Percentiles rank a stretch among this genome's conserved stretches.
Conservation (phyloP, 2,797 vertebrate species). For the Melanotaenia nigrans region DNA sequence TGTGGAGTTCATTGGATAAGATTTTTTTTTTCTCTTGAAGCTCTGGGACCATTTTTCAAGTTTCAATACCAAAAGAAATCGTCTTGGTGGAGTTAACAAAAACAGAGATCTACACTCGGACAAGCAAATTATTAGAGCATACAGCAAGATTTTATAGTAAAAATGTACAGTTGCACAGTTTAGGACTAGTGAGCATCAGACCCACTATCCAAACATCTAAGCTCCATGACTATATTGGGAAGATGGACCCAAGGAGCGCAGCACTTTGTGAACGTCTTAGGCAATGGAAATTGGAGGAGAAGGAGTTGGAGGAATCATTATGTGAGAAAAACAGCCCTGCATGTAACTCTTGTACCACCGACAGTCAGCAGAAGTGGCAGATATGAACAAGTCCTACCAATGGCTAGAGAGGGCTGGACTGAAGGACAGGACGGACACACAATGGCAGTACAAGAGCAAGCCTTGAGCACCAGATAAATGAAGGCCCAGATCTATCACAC, state of each 20-base stretch:
- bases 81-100: background rate
- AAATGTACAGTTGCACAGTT: too few relatives aligned
- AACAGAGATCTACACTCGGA: too few relatives aligned
- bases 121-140: too few relatives aligned
- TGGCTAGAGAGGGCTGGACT: background rate
- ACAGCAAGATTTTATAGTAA: too few relatives aligned
- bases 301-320: background rate
- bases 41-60: background rate
- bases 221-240: background rate
- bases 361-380: background rate
- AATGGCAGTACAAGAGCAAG: background rate
- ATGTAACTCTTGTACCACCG: background rate
- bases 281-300: background rate
- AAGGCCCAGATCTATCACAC: background rate
- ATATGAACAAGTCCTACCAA: too few relatives aligned
- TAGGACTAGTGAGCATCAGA: background rate
- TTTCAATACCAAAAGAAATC: background rate
- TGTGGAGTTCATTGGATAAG: background rate
- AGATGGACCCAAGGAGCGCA: background rate
- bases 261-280: background rate
- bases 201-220: background rate
- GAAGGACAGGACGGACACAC: background rate
- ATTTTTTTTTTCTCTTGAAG: background rate
- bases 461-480: background rate
- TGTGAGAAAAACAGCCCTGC: background rate